These are phyloP conservation scores for Numenius phaeopus DNA, from an alignment of 2,797 vertebrate genomes.

Conservation along the genomic window DNA sequence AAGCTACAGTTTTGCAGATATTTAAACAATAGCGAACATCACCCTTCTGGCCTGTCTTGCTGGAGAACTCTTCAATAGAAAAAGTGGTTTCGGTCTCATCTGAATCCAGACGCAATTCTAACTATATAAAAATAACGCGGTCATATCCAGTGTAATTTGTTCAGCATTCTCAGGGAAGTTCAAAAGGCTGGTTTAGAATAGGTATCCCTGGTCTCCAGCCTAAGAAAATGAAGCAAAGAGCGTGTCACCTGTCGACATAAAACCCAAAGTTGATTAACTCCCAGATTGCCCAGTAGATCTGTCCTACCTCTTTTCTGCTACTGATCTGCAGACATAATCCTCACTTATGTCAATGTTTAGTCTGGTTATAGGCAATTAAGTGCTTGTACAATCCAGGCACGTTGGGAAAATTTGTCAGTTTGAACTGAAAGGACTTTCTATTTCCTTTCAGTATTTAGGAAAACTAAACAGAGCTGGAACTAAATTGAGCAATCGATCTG, in stretches of 20 bases:
- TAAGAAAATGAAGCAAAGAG: neutral
- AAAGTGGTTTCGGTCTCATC: neutral
- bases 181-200: neutral
- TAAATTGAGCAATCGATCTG: neutral
- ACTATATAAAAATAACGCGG: neutral
- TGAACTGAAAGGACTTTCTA: neutral
- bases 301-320: neutral
- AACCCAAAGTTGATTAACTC: neutral
- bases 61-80: neutral
- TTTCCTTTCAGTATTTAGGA: neutral
- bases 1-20: conserved; percentile 48
- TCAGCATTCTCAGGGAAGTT: neutral
- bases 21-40: conserved; percentile 54
- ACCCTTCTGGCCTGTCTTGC: conserved; percentile 44
- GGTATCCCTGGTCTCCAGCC: neutral
- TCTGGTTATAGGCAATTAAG: neutral
- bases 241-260: neutral
- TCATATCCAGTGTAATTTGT: neutral
- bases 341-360: neutral
- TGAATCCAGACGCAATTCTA: neutral
- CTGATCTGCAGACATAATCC: neutral
- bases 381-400: neutral
- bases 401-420: neutral
- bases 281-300: neutral
- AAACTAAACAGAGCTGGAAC: neutral